These are phyloP conservation scores for Garrulus glandarius DNA, from an alignment of 2,797 vertebrate genomes.

Conservation along the genomic window DNA sequence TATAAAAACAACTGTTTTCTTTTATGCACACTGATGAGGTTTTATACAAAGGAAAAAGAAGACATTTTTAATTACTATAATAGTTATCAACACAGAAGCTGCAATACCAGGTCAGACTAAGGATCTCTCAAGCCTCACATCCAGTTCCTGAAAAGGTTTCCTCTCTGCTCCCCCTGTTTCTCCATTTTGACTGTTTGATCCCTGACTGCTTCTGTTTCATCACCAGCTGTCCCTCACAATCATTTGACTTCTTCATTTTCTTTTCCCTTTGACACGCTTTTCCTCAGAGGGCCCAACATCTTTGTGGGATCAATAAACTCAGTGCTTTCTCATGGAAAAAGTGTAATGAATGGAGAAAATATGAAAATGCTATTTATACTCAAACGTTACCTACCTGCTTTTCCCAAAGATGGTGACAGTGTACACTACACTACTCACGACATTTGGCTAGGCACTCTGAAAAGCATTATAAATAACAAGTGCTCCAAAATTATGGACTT, in stretches of 20 bases:
- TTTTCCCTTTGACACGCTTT: background rate
- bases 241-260: background rate
- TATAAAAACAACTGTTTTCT: background rate
- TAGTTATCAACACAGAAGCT: background rate
- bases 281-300: background rate
- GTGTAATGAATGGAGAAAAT: background rate
- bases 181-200: background rate
- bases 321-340: background rate
- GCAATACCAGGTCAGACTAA: background rate
- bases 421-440: background rate
- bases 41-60: background rate
- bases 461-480: background rate
- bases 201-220: background rate
- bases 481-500: background rate
- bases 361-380: background rate
- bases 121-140: background rate
- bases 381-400: fast-evolving
- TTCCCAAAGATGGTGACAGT: background rate
- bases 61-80: background rate
- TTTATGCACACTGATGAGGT: background rate
- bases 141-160: background rate
- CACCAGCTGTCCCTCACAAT: background rate
- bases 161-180: background rate
- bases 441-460: background rate
- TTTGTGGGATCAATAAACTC: background rate